Percentiles rank a stretch among this genome's conserved stretches.
Conservation (phyloP, 1,140 invertebrate genomes). For the Cotesia glomerata region DNA sequence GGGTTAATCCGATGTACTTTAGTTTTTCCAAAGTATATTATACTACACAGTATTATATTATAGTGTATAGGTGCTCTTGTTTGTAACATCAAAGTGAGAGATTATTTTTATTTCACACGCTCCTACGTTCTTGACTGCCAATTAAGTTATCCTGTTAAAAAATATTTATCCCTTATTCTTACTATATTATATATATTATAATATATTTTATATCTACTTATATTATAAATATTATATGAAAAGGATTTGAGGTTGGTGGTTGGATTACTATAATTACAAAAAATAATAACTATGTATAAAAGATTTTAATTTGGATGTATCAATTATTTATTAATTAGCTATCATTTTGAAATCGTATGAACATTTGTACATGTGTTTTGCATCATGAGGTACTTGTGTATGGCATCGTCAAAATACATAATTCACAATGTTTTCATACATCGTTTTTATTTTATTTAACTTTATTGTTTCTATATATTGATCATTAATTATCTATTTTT, state of each 20-base stretch:
- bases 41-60: background rate
- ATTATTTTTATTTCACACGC: background rate
- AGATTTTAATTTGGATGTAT: constrained; percentile 40
- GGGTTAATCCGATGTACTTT: constrained; percentile 37
- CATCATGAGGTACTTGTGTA: constrained; percentile 62
- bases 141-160: too few relatives aligned
- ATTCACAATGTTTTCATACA: constrained; percentile 46
- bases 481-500: constrained; percentile 36
- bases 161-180: too few relatives aligned
- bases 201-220: too few relatives aligned
- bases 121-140: too few relatives aligned
- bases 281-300: background rate
- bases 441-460: constrained; percentile 26
- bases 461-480: constrained; percentile 41
- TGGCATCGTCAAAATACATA: constrained; percentile 58
- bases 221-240: background rate
- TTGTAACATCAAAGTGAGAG: background rate
- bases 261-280: too few relatives aligned
- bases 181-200: background rate
- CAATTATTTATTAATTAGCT: constrained; percentile 56
- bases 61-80: background rate
- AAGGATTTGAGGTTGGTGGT: background rate
- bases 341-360: constrained; percentile 61
- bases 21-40: constrained; percentile 28
- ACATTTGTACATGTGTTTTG: constrained; percentile 63